These are phyloP conservation scores for Triplophysa bombifrons DNA, from an alignment of 2,797 vertebrate species.

Conservation along the genomic window DNA sequence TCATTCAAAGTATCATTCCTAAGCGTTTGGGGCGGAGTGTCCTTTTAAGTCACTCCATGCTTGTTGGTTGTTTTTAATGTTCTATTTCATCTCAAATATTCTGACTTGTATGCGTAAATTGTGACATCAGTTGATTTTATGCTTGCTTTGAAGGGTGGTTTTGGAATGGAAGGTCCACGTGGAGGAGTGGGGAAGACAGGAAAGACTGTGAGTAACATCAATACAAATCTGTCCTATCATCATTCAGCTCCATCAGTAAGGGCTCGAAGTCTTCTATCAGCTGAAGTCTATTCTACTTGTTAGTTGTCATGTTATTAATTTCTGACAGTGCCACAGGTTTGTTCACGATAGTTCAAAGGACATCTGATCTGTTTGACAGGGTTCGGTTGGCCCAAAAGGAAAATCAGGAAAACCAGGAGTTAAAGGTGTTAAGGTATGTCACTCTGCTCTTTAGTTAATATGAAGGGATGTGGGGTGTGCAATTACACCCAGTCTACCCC, in stretches of 20 bases:
- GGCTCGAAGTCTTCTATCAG: background rate
- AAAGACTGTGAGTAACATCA: conserved; percentile 68
- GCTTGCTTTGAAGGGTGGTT: conserved; percentile 67
- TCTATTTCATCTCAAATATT: background rate
- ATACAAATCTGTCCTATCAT: background rate
- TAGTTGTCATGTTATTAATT: background rate
- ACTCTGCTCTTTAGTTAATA: background rate
- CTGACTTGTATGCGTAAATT: conserved; percentile 1
- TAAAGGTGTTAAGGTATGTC: conserved; percentile 73
- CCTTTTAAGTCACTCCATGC: background rate
- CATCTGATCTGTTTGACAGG: conserved; percentile 61
- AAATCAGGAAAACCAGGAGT: conserved; percentile 62
- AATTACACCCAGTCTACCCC: too few relatives aligned
- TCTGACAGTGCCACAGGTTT: background rate
- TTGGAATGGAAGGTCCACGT: conserved; percentile 72
- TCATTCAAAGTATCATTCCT: background rate
- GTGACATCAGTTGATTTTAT: background rate
- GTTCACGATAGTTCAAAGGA: background rate
- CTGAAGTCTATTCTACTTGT: background rate
- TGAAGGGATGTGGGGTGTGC: background rate
- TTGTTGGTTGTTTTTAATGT: background rate
- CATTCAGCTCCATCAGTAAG: background rate
- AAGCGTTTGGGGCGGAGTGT: background rate
- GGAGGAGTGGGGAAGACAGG: conserved; percentile 74
- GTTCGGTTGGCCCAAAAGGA: conserved; percentile 64